phyloP scores from a whole-genome alignment of 1,140 invertebrate genomes.

The Nasonia longicornis region DNA sequence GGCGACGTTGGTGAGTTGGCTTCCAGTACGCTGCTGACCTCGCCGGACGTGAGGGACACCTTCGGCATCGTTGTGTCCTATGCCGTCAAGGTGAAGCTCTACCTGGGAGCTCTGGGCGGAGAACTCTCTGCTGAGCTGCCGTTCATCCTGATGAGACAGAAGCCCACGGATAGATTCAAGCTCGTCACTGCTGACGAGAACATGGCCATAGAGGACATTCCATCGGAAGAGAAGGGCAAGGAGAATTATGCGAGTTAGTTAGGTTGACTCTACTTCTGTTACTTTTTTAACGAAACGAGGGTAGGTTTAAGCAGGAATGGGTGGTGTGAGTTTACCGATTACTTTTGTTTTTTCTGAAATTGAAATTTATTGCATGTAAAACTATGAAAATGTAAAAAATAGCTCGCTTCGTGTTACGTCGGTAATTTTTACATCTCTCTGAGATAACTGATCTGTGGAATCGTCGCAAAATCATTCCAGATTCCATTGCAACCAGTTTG shows the following conservation, averaged over 20 bases:
- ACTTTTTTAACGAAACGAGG: not conserved
- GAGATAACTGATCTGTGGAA: not conserved
- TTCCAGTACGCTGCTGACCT: constrained; percentile 91
- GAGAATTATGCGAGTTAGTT: constrained; percentile 48
- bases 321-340: not conserved
- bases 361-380: too few relatives aligned
- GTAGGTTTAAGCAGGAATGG: not conserved
- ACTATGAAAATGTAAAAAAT: too few relatives aligned
- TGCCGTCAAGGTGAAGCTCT: constrained; percentile 94
- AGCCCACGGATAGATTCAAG: constrained; percentile 69
- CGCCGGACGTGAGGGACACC: constrained; percentile 84
- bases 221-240: constrained; percentile 43
- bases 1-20: constrained; percentile 86
- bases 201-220: constrained; percentile 48
- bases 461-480: not conserved
- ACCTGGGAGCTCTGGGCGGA: constrained; percentile 92
- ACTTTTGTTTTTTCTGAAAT: too few relatives aligned
- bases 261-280: constrained; percentile 35
- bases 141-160: constrained; percentile 97
- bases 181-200: constrained; percentile 53
- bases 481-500: not conserved
- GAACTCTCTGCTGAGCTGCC: constrained; percentile 96
- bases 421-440: not conserved
- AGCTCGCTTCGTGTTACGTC: not conserved
- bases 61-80: constrained; percentile 93